Evolutionary conservation across 64 coral and sea anemone genomes (phyloP).

Genomic region (Porites lutea): DNA sequence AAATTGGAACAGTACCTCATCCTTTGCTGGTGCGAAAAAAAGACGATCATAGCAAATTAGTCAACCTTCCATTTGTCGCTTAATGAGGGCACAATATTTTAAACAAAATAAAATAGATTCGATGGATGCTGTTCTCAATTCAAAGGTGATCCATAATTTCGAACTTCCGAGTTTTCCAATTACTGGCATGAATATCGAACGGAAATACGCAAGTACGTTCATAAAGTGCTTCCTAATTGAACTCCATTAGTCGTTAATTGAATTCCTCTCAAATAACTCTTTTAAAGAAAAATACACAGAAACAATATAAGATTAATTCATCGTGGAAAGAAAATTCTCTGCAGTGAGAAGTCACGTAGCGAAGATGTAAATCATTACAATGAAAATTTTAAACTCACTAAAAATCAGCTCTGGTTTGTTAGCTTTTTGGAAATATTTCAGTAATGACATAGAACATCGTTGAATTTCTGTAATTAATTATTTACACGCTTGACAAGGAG

Average conservation of each 20-base stretch:
- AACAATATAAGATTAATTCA: background rate
- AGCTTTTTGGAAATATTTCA: no score
- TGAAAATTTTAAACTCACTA: no score
- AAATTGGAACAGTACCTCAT: no score
- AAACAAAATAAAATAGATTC: background rate
- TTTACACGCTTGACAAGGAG: no score
- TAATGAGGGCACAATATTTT: slow-evolving; percentile 1
- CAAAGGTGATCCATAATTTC: background rate
- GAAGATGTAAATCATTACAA: no score
- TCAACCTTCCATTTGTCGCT: no score
- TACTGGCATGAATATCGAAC: background rate
- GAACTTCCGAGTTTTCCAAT: background rate
- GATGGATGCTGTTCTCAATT: background rate
- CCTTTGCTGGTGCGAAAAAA: no score
- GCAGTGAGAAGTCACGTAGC: background rate
- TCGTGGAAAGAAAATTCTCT: background rate
- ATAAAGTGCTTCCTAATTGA: slow-evolving; percentile 13
- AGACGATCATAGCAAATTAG: no score
- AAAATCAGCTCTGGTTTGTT: no score
- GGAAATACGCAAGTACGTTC: background rate
- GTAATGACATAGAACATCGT: no score
- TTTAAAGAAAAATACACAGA: background rate
- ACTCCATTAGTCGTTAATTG: slow-evolving; percentile 17
- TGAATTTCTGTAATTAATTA: no score
- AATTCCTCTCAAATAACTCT: background rate